Evolutionary conservation across 2,797 vertebrate species (phyloP).

Genomic region (Emydoidea blandingii): DNA sequence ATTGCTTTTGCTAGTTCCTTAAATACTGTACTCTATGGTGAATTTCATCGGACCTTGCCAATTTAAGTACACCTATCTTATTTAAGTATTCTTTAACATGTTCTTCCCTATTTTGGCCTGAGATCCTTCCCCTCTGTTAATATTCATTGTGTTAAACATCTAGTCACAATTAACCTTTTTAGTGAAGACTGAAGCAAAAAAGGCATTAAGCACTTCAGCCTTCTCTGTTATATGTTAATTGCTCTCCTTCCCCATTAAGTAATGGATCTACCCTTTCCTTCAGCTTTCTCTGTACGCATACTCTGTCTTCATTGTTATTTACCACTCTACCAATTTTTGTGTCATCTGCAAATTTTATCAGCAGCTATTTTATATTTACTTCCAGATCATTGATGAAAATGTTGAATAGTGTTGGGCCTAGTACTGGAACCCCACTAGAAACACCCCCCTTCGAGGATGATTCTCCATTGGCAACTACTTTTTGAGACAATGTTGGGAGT

Average conservation of each 20-base stretch:
- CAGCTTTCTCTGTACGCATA: background rate
- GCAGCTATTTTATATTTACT: too few relatives aligned
- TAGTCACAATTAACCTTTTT: background rate
- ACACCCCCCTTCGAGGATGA: background rate
- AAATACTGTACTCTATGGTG: background rate
- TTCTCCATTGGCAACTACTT: background rate
- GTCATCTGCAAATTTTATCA: too few relatives aligned
- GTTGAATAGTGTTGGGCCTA: too few relatives aligned
- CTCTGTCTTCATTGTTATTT: background rate
- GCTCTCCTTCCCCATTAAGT: background rate
- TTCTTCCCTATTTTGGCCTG: background rate
- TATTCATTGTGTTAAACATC: background rate
- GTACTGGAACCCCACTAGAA: background rate
- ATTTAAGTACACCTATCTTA: background rate
- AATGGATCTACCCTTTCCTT: background rate
- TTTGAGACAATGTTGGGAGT: background rate
- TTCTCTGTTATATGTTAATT: background rate
- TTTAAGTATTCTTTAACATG: background rate
- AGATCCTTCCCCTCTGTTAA: background rate
- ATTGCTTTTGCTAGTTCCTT: background rate
- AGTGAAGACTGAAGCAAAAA: background rate
- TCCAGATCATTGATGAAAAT: too few relatives aligned
- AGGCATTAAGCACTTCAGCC: background rate
- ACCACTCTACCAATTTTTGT: background rate
- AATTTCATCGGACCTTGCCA: background rate